These are phyloP conservation scores for Eclectus roratus DNA, from an alignment of 2,113 vertebrate species.

Conservation along the genomic window DNA sequence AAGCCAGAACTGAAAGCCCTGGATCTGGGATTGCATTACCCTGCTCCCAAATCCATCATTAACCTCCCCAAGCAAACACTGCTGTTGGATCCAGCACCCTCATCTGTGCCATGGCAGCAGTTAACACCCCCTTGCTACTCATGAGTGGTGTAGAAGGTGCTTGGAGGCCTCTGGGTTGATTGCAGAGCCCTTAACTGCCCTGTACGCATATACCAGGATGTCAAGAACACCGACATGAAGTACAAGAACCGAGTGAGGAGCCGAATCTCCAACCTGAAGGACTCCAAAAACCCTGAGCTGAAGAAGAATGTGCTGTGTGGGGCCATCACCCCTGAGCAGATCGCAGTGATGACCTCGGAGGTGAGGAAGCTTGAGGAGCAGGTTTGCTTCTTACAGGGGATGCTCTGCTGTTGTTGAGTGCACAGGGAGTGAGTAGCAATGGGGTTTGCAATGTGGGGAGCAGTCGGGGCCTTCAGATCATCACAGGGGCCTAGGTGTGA, in stretches of 20 bases:
- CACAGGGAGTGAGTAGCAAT: not conserved
- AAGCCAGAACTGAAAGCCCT: not conserved
- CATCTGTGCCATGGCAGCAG: not conserved
- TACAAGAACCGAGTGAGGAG: conserved; percentile 92
- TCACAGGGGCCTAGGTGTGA: not conserved
- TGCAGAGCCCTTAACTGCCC: conserved; percentile 76
- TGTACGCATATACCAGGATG: conserved; percentile 89
- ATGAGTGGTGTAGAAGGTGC: not conserved
- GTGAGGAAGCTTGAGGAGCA: conserved; percentile 65
- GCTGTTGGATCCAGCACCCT: not conserved
- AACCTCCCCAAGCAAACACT: not conserved
- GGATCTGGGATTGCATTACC: not conserved
- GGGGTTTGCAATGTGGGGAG: not conserved
- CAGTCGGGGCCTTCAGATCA: not conserved
- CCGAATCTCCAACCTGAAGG: conserved; percentile 94
- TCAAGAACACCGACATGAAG: conserved; percentile 91
- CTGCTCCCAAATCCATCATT: not conserved
- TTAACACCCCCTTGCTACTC: not conserved
- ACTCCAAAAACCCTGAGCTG: conserved; percentile 93
- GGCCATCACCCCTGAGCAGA: conserved; percentile 83
- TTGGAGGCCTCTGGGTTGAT: not conserved
- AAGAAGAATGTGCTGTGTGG: conserved; percentile 90
- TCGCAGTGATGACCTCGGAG: conserved; percentile 91
- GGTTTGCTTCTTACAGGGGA: not conserved
- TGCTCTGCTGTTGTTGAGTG: not conserved